Conservation (phyloP, 2,888 invertebrate species). For the Agriopis marginaria region DNA sequence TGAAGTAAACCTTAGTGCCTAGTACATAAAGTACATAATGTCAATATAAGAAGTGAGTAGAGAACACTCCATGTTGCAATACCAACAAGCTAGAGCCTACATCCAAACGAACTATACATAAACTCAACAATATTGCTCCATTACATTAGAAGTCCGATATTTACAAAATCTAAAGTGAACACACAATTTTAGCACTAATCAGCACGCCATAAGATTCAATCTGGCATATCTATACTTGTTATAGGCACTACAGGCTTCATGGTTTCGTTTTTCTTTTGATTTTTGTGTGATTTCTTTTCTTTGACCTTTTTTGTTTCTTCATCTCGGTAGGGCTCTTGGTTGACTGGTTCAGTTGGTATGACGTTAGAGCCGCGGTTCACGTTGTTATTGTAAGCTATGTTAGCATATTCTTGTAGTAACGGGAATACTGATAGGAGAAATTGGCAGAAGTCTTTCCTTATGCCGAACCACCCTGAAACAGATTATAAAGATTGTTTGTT, state of each 20-base stretch:
- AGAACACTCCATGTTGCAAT: slow-evolving; percentile 13
- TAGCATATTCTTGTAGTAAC: slow-evolving; percentile 98
- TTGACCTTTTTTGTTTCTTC: slow-evolving; percentile 82
- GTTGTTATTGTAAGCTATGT: slow-evolving; percentile 96
- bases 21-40: slow-evolving; percentile 7
- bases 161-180: slow-evolving; percentile 69
- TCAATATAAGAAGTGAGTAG: slow-evolving; percentile 2
- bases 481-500: slow-evolving; percentile 1
- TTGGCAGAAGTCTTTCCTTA: slow-evolving; percentile 98
- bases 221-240: slow-evolving; percentile 96
- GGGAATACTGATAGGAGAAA: slow-evolving; percentile 98
- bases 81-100: slow-evolving; percentile 34
- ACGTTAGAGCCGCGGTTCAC: slow-evolving; percentile 65
- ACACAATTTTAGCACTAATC: slow-evolving; percentile 63
- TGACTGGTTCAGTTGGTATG: slow-evolving; percentile 69
- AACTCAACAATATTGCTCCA: slow-evolving; percentile 82
- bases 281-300: slow-evolving; percentile 88
- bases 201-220: slow-evolving; percentile 84
- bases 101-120: slow-evolving; percentile 56
- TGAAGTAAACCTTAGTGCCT: slow-evolving; percentile 13
- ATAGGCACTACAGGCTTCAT: slow-evolving; percentile 95
- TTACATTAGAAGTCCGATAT: slow-evolving; percentile 52
- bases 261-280: slow-evolving; percentile 91
- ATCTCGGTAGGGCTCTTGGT: slow-evolving; percentile 80
- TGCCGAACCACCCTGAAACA: slow-evolving; percentile 98